Base-by-base conservation (phyloP, 2,113 vertebrate species). In the Symphodus melops region DNA sequence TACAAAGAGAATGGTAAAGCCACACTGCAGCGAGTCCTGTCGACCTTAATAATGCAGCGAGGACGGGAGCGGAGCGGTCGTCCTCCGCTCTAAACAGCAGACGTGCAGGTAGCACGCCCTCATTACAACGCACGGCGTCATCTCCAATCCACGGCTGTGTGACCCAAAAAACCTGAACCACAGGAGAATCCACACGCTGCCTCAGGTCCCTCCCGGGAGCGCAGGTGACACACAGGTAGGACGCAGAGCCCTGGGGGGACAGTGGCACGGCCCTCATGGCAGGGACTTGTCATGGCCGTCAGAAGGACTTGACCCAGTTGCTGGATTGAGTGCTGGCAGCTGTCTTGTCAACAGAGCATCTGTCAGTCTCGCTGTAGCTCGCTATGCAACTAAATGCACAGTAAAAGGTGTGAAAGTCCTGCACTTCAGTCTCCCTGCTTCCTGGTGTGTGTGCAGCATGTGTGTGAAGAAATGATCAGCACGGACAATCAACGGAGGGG, bases 1-100 rank as follows among this genome's bases (percentile, higher is more conserved):
- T 91, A 92, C 91, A 92, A 92, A 93, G 91, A 86, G 90, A 93
- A 93, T 93, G 83, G 88, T 58, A 85, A 85, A 92, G 72, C 82
- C 85, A 85, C 77, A 79, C 83, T 41, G 80, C 85, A 83, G 77
- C 37, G 55, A 84, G 83, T 77, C 77, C 91, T 86, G 85, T 89
- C 89, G 78, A 42, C 16, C 79, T 92, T 86, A 92, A 93, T 91
- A 90, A 91, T 88, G 82, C 83, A 85, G 77, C 49, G 46, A 59
- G 68, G 72, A 74, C 68, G n/a, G 68, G 65, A 63, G 75, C 76
- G 77, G 67, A 76, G 72, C 60, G 76, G 77, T 82, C 74, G 65
- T 80, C 71, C 75, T 70, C 84, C 78, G 74, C 55, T 79, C 69
- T 85, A 90, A 89, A 87, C 36, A 75, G 61, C 62, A 83, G 56